Conservation (phyloP, 2,797 vertebrate genomes). For the Chelon auratus region DNA sequence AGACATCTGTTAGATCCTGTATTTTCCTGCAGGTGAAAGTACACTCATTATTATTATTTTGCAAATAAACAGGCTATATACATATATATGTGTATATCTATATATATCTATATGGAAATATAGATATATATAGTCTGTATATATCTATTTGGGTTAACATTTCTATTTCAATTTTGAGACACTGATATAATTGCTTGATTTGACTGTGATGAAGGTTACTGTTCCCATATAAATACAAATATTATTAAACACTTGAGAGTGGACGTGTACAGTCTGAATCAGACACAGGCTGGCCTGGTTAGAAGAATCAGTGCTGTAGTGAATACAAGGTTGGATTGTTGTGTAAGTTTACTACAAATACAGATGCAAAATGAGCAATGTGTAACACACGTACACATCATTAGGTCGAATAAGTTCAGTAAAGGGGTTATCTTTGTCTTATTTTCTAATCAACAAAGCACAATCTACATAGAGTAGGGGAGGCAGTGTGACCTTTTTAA, state of each 20-base stretch:
- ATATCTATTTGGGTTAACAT: slow-evolving; percentile 75
- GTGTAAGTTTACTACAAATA: slow-evolving; percentile 75
- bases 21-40: slow-evolving; percentile 73
- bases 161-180: slow-evolving; percentile 76
- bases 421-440: slow-evolving; percentile 79
- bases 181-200: slow-evolving; percentile 75
- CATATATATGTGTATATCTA: slow-evolving; percentile 16
- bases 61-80: slow-evolving; percentile 65
- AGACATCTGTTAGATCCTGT: slow-evolving; percentile 80
- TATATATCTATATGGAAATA: slow-evolving; percentile 15
- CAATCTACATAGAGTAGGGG: slow-evolving; percentile 84
- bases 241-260: slow-evolving; percentile 32
- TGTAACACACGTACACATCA: slow-evolving; percentile 78
- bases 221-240: slow-evolving; percentile 59
- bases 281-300: slow-evolving; percentile 65
- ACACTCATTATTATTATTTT: slow-evolving; percentile 80
- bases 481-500: slow-evolving; percentile 77
- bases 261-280: slow-evolving; percentile 54
- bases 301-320: slow-evolving; percentile 48
- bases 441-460: slow-evolving; percentile 88
- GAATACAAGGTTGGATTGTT: slow-evolving; percentile 56
- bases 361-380: slow-evolving; percentile 69
- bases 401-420: slow-evolving; percentile 74
- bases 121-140: slow-evolving; percentile 66
- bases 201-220: slow-evolving; percentile 75